Conservation (phyloP, 1,140 invertebrate genomes). For the Lepidurus apus region DNA sequence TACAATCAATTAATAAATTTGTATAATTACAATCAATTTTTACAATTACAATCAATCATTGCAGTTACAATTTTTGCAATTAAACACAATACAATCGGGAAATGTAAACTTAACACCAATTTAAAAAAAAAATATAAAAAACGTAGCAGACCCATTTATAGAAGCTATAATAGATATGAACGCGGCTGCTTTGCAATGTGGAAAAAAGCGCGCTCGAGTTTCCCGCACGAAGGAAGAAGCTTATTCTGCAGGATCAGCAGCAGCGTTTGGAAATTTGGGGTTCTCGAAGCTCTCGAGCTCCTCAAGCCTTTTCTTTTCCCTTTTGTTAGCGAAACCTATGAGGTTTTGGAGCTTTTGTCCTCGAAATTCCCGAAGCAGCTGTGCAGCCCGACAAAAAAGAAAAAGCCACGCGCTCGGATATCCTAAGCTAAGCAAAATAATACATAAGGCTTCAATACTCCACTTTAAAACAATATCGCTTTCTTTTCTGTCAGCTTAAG, state of each 20-base stretch:
- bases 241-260: not conserved
- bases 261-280: not conserved
- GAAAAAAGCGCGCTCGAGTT: not conserved
- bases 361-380: not conserved
- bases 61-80: too few relatives aligned
- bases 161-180: too few relatives aligned
- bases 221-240: not conserved
- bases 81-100: too few relatives aligned
- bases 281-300: not conserved
- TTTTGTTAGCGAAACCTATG: not conserved
- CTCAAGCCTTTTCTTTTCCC: not conserved
- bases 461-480: not conserved
- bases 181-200: too few relatives aligned
- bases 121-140: too few relatives aligned
- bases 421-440: constrained; percentile 3
- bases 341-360: not conserved
- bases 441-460: not conserved
- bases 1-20: too few relatives aligned
- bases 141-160: too few relatives aligned
- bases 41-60: too few relatives aligned
- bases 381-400: not conserved
- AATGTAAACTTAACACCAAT: too few relatives aligned
- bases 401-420: not conserved
- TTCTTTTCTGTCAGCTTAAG: constrained; percentile 5
- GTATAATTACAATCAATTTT: too few relatives aligned